Conservation (phyloP, 2,797 vertebrate species). For the Clamator glandarius region DNA sequence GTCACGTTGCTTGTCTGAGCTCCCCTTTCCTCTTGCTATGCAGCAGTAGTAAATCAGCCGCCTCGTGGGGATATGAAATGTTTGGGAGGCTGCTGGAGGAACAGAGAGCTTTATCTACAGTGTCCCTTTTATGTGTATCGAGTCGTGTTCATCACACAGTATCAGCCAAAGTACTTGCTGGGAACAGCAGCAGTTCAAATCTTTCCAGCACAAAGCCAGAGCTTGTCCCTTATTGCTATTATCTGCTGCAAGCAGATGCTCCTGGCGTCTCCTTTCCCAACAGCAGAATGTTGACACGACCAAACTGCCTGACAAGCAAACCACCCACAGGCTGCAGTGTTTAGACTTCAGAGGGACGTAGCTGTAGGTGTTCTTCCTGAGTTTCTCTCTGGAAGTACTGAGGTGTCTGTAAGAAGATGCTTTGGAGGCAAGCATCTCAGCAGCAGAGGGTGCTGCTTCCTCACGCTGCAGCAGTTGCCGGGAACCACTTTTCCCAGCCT, state of each 20-base stretch:
- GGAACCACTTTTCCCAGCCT: background rate
- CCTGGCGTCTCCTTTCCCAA: background rate
- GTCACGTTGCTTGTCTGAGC: background rate
- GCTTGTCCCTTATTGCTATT: background rate
- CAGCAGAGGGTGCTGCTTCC: constrained; percentile 64
- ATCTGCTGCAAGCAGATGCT: background rate
- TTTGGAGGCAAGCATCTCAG: background rate
- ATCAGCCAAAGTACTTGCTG: background rate
- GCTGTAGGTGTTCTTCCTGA: background rate
- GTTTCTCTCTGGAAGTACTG: background rate
- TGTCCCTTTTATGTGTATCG: background rate
- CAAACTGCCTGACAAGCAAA: background rate
- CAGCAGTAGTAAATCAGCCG: background rate
- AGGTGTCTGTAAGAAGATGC: background rate
- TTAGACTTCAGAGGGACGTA: background rate
- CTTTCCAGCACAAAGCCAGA: background rate
- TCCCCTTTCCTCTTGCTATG: background rate
- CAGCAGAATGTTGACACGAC: background rate
- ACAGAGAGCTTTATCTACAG: background rate
- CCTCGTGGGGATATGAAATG: background rate
- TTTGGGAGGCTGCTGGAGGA: background rate
- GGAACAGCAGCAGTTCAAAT: background rate
- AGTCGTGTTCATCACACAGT: background rate
- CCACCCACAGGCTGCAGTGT: background rate
- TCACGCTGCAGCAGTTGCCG: background rate